Evolutionary conservation across 2,888 invertebrate genomes (phyloP).

Genomic region (Nymphalis polychloros): DNA sequence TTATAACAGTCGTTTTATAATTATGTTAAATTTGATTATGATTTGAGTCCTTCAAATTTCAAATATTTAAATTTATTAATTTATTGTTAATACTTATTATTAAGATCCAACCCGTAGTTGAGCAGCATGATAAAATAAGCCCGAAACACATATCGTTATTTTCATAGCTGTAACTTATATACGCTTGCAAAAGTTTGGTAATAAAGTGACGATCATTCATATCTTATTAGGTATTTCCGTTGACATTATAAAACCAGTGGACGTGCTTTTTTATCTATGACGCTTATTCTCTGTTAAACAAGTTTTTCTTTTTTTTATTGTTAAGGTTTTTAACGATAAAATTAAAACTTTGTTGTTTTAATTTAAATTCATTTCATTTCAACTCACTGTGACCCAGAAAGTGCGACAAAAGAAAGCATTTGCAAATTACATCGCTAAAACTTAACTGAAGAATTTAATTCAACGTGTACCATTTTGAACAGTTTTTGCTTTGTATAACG

Average conservation of each 20-base stretch:
- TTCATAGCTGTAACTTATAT: too few species aligned
- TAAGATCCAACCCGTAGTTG: too few species aligned
- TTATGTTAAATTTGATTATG: not conserved
- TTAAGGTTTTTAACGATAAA: constrained; percentile 1
- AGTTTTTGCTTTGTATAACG: constrained; percentile 15
- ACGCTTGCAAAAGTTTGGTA: too few species aligned
- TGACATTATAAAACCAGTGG: too few species aligned
- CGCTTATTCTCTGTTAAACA: not conserved
- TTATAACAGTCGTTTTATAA: not conserved
- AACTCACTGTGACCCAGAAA: constrained; percentile 28
- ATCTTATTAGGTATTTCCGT: too few species aligned
- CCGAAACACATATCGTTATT: too few species aligned
- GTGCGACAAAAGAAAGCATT: constrained; percentile 27
- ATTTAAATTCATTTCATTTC: constrained; percentile 27
- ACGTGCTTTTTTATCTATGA: not conserved
- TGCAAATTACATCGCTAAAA: constrained; percentile 29
- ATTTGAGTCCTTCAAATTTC: too few species aligned
- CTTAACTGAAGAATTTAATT: constrained; percentile 26
- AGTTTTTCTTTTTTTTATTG: not conserved
- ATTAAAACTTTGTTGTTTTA: constrained; percentile 15
- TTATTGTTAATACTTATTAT: too few species aligned
- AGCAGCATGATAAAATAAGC: too few species aligned
- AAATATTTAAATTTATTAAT: too few species aligned
- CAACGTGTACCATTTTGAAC: constrained; percentile 14
- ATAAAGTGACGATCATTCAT: too few species aligned